Base-by-base conservation (phyloP, 2,797 vertebrate genomes). In the Myripristis murdjan region DNA sequence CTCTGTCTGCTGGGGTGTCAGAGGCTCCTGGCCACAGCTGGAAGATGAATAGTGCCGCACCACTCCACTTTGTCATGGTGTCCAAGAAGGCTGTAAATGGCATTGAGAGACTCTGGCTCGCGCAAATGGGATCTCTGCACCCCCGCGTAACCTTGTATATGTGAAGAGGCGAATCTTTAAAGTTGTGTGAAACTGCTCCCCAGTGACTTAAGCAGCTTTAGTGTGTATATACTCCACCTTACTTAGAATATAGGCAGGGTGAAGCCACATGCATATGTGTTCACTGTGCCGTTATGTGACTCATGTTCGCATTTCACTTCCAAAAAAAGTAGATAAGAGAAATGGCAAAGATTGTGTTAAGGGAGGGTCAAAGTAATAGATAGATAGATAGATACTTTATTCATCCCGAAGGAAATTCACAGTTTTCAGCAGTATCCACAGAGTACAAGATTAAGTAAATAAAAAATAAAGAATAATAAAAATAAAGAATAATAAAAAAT, bases 1-100 rank as follows among this genome's bases (percentile, higher is more conserved):
- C 77, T 82, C 85, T 89, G 88, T 88, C 83, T 87, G 26, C 81
- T 26, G 72, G 66, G 83, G 80, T 89, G 90, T 91, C 86, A 81
- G 81, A 47, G 83, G 82, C 90, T 90, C 76, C 87, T 87, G 87
- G 87, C 90, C 90, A 88, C 90, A 88, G 88, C 90, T 91, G 89
- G 79, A 92, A 90, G 90, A 93, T 92, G 89, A 92, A 92, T 93
- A 83, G 89, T 83, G 73, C 88, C 62, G 85, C 83, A 82, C 69
- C 73, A 35, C 84, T 90, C 87, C 79, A 91, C 86, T 93, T 87
- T 93, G 91, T 91, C 90, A 92, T 87, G 80, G 75, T 92, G 90
- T 89, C 90, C 89, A 83, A 75, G 77, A 88, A 88, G 84, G 78
- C 83, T 85, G 74, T 88, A 89, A 82, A 89, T 90, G 89, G 90